Conservation (phyloP, 2,888 invertebrate genomes). For the Marronus borbonicus region DNA sequence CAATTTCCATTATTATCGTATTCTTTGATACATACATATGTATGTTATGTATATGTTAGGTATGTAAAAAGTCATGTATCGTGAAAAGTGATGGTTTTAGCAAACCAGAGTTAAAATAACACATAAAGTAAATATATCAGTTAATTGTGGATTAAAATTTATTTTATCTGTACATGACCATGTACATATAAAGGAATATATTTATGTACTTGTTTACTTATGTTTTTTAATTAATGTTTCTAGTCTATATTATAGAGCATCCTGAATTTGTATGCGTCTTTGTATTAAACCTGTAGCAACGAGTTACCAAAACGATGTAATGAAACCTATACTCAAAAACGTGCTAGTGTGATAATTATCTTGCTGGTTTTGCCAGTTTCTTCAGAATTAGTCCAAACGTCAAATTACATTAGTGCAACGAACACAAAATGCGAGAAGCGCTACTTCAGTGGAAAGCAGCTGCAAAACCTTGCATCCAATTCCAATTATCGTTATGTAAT, state of each 20-base stretch:
- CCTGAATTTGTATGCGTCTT: no score
- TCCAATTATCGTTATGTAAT: no score
- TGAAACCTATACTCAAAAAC: no score
- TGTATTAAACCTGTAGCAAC: no score
- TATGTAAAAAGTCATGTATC: slow-evolving; percentile 5
- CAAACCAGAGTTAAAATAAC: not conserved
- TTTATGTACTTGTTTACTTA: not conserved
- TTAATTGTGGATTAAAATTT: slow-evolving; percentile 15
- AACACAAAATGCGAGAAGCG: no score
- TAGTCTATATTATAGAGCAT: not conserved
- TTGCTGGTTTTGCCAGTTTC: no score
- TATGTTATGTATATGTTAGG: not conserved
- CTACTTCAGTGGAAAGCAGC: no score
- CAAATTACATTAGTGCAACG: no score
- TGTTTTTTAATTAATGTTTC: not conserved
- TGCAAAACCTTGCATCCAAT: no score
- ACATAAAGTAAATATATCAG: not conserved
- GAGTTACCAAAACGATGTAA: no score
- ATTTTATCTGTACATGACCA: not conserved
- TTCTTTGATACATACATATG: slow-evolving; percentile 1
- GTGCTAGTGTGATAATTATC: no score
- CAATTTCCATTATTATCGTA: slow-evolving; percentile 29
- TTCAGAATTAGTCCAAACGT: no score
- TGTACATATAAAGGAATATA: not conserved
- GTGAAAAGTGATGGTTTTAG: not conserved